Evolutionary conservation across 2,113 vertebrate species (phyloP).

Genomic region (Dryoscopus gambensis): DNA sequence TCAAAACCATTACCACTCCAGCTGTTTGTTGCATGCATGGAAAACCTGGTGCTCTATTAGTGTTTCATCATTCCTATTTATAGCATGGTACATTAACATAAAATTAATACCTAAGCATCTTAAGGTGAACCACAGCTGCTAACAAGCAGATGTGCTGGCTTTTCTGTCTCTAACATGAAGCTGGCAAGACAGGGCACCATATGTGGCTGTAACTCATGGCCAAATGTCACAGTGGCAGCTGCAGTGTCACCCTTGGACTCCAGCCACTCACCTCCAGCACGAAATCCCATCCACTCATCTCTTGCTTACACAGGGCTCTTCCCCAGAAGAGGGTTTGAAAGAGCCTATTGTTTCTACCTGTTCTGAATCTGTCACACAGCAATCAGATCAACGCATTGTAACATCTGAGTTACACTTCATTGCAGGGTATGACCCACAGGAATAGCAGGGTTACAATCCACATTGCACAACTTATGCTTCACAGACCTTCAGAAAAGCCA

Average conservation of each 20-base stretch:
- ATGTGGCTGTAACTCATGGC: neutral
- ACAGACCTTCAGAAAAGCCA: neutral
- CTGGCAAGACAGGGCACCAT: neutral
- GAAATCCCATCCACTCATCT: neutral
- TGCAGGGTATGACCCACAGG: neutral
- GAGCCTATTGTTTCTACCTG: neutral
- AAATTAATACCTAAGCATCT: neutral
- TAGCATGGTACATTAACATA: neutral
- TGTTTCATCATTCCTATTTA: neutral
- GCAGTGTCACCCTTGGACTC: rapidly evolving
- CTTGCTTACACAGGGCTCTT: neutral
- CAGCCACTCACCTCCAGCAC: neutral
- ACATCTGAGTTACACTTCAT: neutral
- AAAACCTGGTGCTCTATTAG: neutral
- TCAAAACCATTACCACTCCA: neutral
- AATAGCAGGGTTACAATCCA: neutral
- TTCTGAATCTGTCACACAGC: neutral
- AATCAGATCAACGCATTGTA: neutral
- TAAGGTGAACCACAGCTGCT: neutral
- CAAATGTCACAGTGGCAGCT: rapidly evolving
- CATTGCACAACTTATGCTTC: neutral
- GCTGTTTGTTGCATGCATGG: neutral
- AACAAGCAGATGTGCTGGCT: neutral
- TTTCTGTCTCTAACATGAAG: neutral
- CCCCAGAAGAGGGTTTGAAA: neutral